Percentiles rank a stretch among this genome's conserved stretches.
Conservation (phyloP, 2,888 invertebrate genomes). For the Frankliniella fusca region DNA sequence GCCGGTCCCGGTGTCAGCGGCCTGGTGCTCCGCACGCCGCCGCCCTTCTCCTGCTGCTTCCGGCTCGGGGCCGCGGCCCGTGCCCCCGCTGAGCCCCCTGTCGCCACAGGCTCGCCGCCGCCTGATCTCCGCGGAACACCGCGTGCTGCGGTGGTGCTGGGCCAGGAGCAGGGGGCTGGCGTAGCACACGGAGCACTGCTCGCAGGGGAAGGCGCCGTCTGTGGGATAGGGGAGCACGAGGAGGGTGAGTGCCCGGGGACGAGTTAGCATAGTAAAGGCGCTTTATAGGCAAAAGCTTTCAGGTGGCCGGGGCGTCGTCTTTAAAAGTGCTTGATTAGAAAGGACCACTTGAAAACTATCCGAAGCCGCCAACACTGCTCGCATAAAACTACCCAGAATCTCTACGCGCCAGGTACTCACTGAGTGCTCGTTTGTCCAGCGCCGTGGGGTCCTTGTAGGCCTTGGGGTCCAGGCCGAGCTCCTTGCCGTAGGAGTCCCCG, state of each 20-base stretch:
- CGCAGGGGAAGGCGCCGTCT: background rate
- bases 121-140: background rate
- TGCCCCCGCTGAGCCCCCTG: background rate
- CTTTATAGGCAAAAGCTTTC: too few relatives aligned
- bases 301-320: too few relatives aligned
- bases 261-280: too few relatives aligned
- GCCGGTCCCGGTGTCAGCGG: background rate
- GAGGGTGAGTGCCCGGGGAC: too few relatives aligned
- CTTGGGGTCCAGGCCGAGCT: conserved; percentile 43
- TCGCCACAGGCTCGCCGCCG: background rate
- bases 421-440: background rate
- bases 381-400: background rate
- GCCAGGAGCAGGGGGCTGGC: background rate
- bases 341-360: background rate
- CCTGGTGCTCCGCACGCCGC: too few relatives aligned
- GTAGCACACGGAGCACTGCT: background rate
- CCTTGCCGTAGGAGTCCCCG: conserved; percentile 46
- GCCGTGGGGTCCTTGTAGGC: background rate
- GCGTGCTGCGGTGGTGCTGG: background rate
- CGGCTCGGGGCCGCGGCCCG: background rate
- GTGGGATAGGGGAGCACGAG: background rate
- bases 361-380: background rate
- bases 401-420: background rate
- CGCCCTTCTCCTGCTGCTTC: background rate
- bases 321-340: too few relatives aligned